Evolutionary conservation across 53 echinoderm and acorn worm species (phyloP).

Genomic region (Echinarachnius parma): DNA sequence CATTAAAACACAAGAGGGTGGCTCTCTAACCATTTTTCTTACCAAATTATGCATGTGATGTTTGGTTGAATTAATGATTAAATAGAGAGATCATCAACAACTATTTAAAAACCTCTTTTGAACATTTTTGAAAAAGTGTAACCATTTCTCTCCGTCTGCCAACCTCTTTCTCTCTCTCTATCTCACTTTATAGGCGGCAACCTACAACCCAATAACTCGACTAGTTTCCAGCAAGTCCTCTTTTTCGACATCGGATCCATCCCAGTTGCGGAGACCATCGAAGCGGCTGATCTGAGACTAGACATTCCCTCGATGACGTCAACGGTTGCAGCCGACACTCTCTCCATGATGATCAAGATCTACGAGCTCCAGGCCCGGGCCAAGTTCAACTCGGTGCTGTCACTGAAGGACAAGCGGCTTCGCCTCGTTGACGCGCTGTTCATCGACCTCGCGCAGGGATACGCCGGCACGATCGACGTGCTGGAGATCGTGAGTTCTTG

Average conservation of each 20-base stretch:
- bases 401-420: conserved; percentile 41
- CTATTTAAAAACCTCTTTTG: too few species aligned
- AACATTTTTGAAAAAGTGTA: too few species aligned
- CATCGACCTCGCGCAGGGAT: conserved; percentile 39
- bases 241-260: conserved; percentile 77
- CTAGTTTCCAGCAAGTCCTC: conserved; percentile 62
- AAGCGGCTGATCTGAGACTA: conserved; percentile 72
- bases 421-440: conserved; percentile 50
- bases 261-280: conserved; percentile 65
- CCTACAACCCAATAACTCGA: conserved; percentile 33
- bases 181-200: conserved; percentile 53
- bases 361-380: conserved; percentile 32
- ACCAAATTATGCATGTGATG: too few species aligned
- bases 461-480: conserved; percentile 49
- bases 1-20: too few species aligned
- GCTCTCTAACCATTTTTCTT: too few species aligned
- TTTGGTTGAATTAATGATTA: too few species aligned
- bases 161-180: too few species aligned
- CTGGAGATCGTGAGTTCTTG: conserved; percentile 51
- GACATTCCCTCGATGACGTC: conserved; percentile 50
- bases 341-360: conserved; percentile 1
- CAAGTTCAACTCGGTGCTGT: conserved; percentile 20
- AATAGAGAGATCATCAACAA: too few species aligned
- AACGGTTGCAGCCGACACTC: conserved; percentile 1
- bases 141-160: too few species aligned